phyloP scores from a whole-genome alignment of 2,888 invertebrate genomes.

The Philopedon plagiatum region DNA sequence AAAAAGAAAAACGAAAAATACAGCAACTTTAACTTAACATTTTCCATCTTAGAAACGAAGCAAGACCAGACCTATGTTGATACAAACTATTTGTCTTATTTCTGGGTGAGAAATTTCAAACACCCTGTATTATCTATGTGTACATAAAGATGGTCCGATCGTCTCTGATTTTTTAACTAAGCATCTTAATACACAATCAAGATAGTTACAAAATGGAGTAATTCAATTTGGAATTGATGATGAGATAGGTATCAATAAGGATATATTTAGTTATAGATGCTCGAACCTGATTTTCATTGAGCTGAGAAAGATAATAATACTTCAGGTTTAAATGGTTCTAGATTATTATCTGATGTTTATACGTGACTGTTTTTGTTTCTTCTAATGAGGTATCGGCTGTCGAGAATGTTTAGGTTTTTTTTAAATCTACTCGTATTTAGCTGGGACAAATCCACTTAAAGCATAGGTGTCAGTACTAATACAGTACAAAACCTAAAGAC shows the following conservation, averaged over 20 bases:
- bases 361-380: slow-evolving; percentile 37
- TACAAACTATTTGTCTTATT: too few species aligned
- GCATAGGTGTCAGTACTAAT: too few species aligned
- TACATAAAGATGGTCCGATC: not conserved
- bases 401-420: too few species aligned
- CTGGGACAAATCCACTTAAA: too few species aligned
- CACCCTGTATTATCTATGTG: too few species aligned
- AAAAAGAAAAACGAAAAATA: not conserved
- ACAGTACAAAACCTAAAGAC: too few species aligned
- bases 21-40: not conserved
- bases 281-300: slow-evolving; percentile 36
- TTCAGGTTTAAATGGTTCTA: slow-evolving; percentile 34
- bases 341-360: slow-evolving; percentile 31
- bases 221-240: slow-evolving; percentile 29
- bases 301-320: slow-evolving; percentile 40
- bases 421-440: too few species aligned
- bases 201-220: slow-evolving; percentile 18
- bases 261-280: slow-evolving; percentile 27
- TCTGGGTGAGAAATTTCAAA: too few species aligned
- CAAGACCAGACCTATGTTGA: too few species aligned
- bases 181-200: slow-evolving; percentile 3
- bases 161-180: not conserved
- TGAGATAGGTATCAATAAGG: slow-evolving; percentile 27
- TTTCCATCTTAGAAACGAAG: too few species aligned
- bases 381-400: not conserved